Evolutionary conservation across 2,113 vertebrate genomes (phyloP).

Genomic region (Syngnathoides biaculeatus): DNA sequence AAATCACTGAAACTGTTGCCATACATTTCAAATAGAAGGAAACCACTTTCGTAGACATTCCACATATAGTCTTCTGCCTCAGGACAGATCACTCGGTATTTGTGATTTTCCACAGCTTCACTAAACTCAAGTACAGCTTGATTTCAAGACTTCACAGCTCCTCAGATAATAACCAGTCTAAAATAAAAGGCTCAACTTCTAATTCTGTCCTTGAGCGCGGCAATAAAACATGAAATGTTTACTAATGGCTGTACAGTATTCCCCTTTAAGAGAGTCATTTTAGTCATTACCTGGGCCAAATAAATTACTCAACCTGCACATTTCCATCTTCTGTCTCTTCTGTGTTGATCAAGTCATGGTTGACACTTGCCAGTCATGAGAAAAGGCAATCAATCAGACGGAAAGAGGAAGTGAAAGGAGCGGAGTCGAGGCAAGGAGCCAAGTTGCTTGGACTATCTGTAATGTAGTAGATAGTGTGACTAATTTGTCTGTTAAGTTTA

Average conservation of each 20-base stretch:
- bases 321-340: slow-evolving; percentile 38
- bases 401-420: slow-evolving; percentile 8
- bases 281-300: slow-evolving; percentile 26
- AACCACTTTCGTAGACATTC: slow-evolving; percentile 1
- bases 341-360: slow-evolving; percentile 61
- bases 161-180: slow-evolving; percentile 15
- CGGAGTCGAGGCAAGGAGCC: slow-evolving; percentile 2
- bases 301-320: slow-evolving; percentile 43
- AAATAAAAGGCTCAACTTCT: slow-evolving; percentile 23
- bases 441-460: slow-evolving; percentile 17
- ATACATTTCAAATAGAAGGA: slow-evolving; percentile 14
- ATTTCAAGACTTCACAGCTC: slow-evolving; percentile 6
- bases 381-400: slow-evolving; percentile 44
- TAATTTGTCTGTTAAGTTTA: neutral
- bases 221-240: slow-evolving; percentile 41
- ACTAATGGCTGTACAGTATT: slow-evolving; percentile 16
- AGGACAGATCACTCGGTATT: slow-evolving; percentile 29
- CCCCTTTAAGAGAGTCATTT: slow-evolving; percentile 42
- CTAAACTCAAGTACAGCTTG: slow-evolving; percentile 5
- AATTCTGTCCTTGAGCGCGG: slow-evolving; percentile 21
- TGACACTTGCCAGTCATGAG: slow-evolving; percentile 44
- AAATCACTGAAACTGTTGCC: slow-evolving; percentile 22
- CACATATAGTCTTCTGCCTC: slow-evolving; percentile 23
- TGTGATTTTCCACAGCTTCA: slow-evolving; percentile 14
- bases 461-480: neutral